Base-by-base conservation (phyloP, 2,888 invertebrate species). In the Rotaria magnacalcarata region DNA sequence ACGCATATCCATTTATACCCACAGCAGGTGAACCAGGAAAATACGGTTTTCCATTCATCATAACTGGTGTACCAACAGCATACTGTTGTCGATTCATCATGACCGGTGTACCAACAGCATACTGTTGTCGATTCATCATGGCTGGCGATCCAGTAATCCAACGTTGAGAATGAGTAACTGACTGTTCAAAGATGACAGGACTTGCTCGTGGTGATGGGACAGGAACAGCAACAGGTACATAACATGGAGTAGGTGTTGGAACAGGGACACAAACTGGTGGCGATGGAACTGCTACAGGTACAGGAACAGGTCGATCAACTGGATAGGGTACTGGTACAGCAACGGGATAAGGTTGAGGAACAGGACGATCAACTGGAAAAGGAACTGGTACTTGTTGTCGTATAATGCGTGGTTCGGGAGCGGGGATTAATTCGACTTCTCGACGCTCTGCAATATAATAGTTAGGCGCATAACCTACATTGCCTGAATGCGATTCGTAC, bases 241-340 rank as follows among this genome's bases (percentile, higher is more conserved):
- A 41, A 24, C 75, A 52, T 56, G 75, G 52, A 43, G 43, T 41
- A 41, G 75, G 41, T 41, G n/a, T 41, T 21, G 75, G 75, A 41
- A 85, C 85, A 14, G 85, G 85, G 16, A 85, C 75, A n/a, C 80
- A 43, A 41, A 85, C 43, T 16, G 85, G 85, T 50, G 80, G 85
- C 14, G 54, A 85, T 3, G 27, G 74, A 10, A 85, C 85, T 21
- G 43, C n/a, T 7, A 85, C 85, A 67, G 67, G 67, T 34, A 85
- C 85, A 50, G 85, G 85, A 11, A 85, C 85, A 34, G 75, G 75
- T 21, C 52, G 67, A 50, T 75, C 75, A 24, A 80, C 27, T 84
- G 85, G 84, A 34, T 47, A 56, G 27, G 84, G 80, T 14, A 56
- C 54, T 43, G 80, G 85, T 16, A 80, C 75, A 11, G 80, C 56